Evolutionary conservation across 1,140 invertebrate genomes (phyloP).

Genomic region (Mycetomoellerius zeteki): DNA sequence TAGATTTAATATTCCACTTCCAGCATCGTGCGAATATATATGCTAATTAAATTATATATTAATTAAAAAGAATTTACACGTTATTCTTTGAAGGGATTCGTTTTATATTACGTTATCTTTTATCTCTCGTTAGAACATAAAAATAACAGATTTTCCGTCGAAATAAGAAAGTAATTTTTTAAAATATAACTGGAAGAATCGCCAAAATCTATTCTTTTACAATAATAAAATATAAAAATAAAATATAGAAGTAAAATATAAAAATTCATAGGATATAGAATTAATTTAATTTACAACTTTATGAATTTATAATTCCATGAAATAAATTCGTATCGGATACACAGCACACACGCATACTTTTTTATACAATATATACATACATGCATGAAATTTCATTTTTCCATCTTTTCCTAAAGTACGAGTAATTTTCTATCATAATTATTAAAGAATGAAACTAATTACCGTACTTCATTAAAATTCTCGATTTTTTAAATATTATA

Average conservation of each 20-base stretch:
- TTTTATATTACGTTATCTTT: constrained; percentile 7
- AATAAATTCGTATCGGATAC: not conserved
- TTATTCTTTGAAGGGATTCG: not conserved
- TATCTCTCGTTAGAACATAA: not conserved
- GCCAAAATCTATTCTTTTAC: not conserved
- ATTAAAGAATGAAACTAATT: not conserved
- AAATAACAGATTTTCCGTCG: not conserved
- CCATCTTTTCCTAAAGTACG: not conserved
- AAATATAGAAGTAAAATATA: not conserved
- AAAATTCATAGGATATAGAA: not conserved
- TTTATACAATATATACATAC: too few relatives aligned
- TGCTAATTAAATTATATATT: too few relatives aligned
- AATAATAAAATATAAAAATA: not conserved
- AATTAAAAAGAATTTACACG: constrained; percentile 18
- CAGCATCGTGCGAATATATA: not conserved
- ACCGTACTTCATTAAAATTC: constrained; percentile 14
- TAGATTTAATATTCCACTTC: not conserved
- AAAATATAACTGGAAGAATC: not conserved
- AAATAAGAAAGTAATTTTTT: not conserved
- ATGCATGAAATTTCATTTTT: not conserved
- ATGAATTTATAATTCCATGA: not conserved
- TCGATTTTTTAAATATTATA: not conserved
- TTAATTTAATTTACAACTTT: not conserved
- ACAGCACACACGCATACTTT: too few relatives aligned
- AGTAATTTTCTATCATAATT: not conserved